Conservation (phyloP, 2,888 invertebrate genomes). For the Pharmacophagus antenor region DNA sequence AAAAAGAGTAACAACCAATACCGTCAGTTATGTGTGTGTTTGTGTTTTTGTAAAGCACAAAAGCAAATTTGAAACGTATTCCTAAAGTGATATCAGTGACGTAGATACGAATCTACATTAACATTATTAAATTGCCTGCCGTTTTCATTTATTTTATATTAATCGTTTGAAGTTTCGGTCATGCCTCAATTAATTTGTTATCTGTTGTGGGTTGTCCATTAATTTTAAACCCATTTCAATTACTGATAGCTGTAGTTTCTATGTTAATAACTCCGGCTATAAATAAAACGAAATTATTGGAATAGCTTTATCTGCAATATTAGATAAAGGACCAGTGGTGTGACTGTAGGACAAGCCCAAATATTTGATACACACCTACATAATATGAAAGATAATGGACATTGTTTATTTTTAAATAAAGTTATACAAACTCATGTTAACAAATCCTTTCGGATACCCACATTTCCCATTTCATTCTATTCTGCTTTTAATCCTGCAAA, state of each 20-base stretch:
- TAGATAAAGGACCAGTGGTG: not conserved
- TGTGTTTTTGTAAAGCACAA: not conserved
- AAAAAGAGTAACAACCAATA: no score
- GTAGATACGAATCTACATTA: not conserved
- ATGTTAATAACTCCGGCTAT: constrained; percentile 10
- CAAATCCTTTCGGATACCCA: no score
- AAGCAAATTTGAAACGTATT: not conserved
- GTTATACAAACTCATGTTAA: no score
- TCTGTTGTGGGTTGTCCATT: constrained; percentile 11
- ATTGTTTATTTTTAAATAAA: no score
- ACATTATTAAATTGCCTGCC: not conserved
- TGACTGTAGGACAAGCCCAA: not conserved
- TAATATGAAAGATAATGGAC: no score
- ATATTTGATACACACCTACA: not conserved
- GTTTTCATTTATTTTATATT: constrained; percentile 5
- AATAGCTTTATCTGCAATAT: constrained; percentile 1
- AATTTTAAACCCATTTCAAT: constrained; percentile 24
- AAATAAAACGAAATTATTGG: constrained; percentile 12
- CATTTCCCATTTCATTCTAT: not conserved
- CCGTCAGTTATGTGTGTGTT: no score
- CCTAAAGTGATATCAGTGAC: not conserved
- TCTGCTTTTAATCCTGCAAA: not conserved
- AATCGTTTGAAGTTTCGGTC: constrained; percentile 9
- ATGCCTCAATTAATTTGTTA: constrained; percentile 14
- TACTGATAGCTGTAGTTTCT: constrained; percentile 12